Evolutionary conservation across 1,140 invertebrate species (phyloP).

Genomic region (Teleogryllus occipitalis): DNA sequence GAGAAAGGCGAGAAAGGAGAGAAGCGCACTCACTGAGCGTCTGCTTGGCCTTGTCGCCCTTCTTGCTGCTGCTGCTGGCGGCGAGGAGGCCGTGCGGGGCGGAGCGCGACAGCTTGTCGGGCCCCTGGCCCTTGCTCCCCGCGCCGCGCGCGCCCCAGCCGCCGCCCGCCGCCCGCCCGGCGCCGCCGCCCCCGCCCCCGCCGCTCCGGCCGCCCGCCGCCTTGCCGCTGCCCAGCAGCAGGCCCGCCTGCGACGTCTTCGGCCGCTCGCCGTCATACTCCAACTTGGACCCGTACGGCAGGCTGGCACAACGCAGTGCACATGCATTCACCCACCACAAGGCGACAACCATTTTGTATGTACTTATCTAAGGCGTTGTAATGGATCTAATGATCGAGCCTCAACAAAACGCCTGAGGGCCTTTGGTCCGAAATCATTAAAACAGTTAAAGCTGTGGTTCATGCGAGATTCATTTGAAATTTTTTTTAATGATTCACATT

Average conservation of each 20-base stretch:
- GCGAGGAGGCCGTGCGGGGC: background rate
- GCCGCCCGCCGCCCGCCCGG: background rate
- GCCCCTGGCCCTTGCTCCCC: background rate
- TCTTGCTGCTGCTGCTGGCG: background rate
- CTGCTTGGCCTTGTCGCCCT: conserved; percentile 10
- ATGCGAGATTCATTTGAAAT: no score
- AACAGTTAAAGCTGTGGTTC: no score
- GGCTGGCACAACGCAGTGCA: conserved; percentile 32
- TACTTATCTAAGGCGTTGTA: no score
- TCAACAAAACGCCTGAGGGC: no score
- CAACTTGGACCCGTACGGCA: conserved; percentile 48
- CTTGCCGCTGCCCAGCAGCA: background rate
- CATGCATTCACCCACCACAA: background rate
- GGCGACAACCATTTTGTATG: no score
- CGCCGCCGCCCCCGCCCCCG: background rate
- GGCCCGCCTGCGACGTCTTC: background rate
- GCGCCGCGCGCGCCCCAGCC: conserved; percentile 13
- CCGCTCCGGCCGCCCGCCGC: background rate
- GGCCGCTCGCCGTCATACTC: conserved; percentile 34
- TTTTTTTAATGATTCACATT: no score
- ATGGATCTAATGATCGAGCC: no score
- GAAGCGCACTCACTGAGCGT: conserved; percentile 11
- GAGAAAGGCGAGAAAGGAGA: background rate
- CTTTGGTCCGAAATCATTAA: no score
- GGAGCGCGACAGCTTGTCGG: no score